Evolutionary conservation across 1,140 invertebrate species (phyloP), one percentile per base, ranked within the genome.

Genomic region (Dendrolimus kikuchii): DNA sequence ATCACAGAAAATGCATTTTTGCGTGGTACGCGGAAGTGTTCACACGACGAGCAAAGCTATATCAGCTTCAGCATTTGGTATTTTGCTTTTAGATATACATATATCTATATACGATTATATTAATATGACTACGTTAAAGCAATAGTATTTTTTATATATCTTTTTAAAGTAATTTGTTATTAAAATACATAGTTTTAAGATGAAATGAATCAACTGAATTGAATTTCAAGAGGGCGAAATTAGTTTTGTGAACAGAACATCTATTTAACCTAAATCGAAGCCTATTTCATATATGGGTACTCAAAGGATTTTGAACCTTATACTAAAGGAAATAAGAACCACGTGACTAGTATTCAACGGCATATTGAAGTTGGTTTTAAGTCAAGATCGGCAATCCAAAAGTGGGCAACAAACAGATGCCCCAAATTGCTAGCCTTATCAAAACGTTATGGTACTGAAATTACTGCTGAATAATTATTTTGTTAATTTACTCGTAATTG

Each of bases 161-260:
- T 23, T 23, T 23, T 23, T 23, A 2, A 23, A 23, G 23, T 23
- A 23, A n/a, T n/a, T 23, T 23, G 1, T 23, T 23, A 1, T 23
- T 23, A 2, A 23, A 23, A 1, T 3, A 3, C 23, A 23, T 23
- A 23, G 1, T n/a, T 23, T 66, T 58, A 52, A 68, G 66, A 81
- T 70, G 65, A 68, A 71, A 68, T 73, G 71, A 78, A 82, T 82
- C 70, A 64, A 56, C 58, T 52, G 49, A 64, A 49, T 66, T 38
- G 52, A 61, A 62, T 72, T 74, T 81, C 79, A 70, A 82, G 79
- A 78, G 75, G 77, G 66, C 62, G 45, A 72, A 82, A 77, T 81
- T 81, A 81, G 81, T 78, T 77, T 76, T 70, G 81, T 81, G 70
- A 80, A 81, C 74, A 78, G 68, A 77, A 77, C 69, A 74, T 67